phyloP scores from a whole-genome alignment of 1,140 invertebrate species.

The Listronotus oregonensis region DNA sequence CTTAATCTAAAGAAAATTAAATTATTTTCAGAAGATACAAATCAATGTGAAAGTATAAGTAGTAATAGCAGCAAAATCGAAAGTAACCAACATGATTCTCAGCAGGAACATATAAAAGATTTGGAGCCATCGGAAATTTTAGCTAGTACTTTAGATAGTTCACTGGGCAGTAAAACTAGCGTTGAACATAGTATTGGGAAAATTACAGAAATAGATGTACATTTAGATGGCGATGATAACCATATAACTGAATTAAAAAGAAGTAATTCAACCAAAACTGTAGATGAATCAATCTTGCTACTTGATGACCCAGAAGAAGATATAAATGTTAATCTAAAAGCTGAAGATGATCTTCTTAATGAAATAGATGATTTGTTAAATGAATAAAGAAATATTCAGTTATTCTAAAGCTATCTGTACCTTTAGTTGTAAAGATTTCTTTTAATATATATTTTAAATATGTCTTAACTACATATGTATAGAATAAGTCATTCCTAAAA shows the following conservation, averaged over 20 bases:
- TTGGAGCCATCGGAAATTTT: too few relatives aligned
- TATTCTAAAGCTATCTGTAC: too few relatives aligned
- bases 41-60: not conserved
- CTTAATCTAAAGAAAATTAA: constrained; percentile 17
- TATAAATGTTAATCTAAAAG: constrained; percentile 43
- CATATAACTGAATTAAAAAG: not conserved
- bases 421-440: too few relatives aligned
- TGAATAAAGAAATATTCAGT: constrained; percentile 21
- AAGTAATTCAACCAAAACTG: constrained; percentile 31
- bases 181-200: too few relatives aligned
- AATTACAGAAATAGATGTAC: too few relatives aligned
- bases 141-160: too few relatives aligned
- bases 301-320: constrained; percentile 50
- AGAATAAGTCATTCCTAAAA: too few relatives aligned
- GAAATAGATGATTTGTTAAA: constrained; percentile 50
- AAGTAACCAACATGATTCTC: not conserved
- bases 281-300: constrained; percentile 47
- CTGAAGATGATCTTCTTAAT: constrained; percentile 52
- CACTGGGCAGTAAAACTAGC: too few relatives aligned
- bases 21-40: not conserved
- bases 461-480: too few relatives aligned
- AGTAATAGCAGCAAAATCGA: not conserved
- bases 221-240: not conserved
- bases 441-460: too few relatives aligned
- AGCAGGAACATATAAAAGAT: not conserved